A percentile compares a stretch with the other conserved stretches of the same genome.
These are phyloP conservation scores for Gandaritis pyraliata DNA, from an alignment of 2,888 invertebrate genomes.

Conservation along the genomic window DNA sequence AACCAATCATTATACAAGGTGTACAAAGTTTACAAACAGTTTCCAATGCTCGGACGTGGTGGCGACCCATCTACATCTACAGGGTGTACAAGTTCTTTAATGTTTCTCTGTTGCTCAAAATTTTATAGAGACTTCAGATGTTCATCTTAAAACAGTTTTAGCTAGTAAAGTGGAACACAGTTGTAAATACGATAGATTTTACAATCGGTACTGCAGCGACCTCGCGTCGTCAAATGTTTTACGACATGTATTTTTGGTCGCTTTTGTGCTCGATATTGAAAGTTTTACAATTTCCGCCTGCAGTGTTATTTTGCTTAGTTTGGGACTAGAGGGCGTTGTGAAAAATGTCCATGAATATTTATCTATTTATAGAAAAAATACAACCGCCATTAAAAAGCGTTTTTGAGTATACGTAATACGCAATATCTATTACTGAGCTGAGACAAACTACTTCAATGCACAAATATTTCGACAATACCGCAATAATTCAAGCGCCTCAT, in stretches of 20 bases:
- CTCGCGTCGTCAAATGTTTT: conserved; percentile 19
- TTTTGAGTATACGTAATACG: background rate
- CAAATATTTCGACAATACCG: background rate
- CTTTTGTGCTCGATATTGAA: conserved; percentile 17
- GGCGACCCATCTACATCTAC: no score
- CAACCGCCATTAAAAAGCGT: no score
- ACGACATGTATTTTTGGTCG: conserved; percentile 22
- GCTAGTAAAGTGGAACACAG: conserved; percentile 18
- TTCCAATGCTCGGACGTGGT: no score
- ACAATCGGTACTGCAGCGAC: conserved; percentile 20
- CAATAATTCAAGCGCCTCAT: background rate
- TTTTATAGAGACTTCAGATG: conserved; percentile 16
- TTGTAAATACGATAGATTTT: conserved; percentile 31
- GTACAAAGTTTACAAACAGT: background rate
- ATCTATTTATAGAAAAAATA: no score
- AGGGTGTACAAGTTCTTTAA: background rate
- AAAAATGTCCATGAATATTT: no score
- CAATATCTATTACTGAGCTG: background rate
- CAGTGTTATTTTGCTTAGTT: background rate
- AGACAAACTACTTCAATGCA: background rate
- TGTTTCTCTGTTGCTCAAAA: background rate
- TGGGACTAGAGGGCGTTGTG: no score
- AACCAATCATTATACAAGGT: conserved; percentile 18
- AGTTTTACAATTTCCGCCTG: background rate
- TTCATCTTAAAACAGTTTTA: conserved; percentile 15